Percentiles rank a stretch among this genome's conserved stretches.
Evolutionary conservation across 2,888 invertebrate species (phyloP).

Genomic region (Ectemnius lituratus): DNA sequence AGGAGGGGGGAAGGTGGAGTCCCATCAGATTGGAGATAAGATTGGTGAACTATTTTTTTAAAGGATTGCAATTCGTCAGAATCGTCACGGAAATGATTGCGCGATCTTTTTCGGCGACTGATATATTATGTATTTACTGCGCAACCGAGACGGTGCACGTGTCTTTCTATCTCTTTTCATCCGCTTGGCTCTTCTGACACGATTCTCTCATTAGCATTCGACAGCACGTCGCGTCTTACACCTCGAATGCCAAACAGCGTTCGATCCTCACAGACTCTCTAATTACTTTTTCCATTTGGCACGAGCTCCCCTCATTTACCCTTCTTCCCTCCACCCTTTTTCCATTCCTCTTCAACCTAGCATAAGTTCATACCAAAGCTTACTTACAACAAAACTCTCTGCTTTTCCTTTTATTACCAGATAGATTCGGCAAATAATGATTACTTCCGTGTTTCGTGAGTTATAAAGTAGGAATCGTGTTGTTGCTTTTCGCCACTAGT

Average conservation of each 20-base stretch:
- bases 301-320: neutral
- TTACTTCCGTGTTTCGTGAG: too few species aligned
- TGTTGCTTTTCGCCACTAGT: neutral
- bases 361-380: too few species aligned
- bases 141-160: constrained; percentile 20
- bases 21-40: too few species aligned
- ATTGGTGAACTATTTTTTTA: too few species aligned
- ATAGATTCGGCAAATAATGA: too few species aligned
- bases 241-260: constrained; percentile 22
- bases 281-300: neutral
- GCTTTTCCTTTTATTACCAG: too few species aligned
- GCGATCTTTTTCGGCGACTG: constrained; percentile 8
- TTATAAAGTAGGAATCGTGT: neutral
- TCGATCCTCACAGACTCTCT: neutral
- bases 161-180: constrained; percentile 18
- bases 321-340: neutral
- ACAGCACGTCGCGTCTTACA: constrained; percentile 5
- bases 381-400: too few species aligned
- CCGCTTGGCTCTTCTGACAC: neutral
- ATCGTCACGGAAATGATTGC: constrained; percentile 12
- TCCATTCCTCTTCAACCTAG: too few species aligned
- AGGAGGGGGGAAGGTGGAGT: too few species aligned
- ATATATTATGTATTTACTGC: constrained; percentile 12
- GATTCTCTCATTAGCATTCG: constrained; percentile 33
- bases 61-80: too few species aligned